phyloP scores from a whole-genome alignment of 2,888 invertebrate genomes.

The Drosophila sordidula region DNA sequence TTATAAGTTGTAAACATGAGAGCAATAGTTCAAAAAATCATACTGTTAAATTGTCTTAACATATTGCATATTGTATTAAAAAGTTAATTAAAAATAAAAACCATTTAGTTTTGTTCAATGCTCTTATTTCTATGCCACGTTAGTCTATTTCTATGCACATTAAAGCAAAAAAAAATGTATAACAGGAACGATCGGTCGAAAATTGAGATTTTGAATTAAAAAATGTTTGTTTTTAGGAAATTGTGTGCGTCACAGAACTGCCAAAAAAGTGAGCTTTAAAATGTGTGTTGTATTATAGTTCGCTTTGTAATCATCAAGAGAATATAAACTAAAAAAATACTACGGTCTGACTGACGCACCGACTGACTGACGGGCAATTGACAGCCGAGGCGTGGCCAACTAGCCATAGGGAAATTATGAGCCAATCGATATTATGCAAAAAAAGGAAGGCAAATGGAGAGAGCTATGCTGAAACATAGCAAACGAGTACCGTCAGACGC shows the following conservation, averaged over 20 bases:
- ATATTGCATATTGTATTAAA: neutral
- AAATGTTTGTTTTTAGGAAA: too few species aligned
- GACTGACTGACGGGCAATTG: constrained; percentile 36
- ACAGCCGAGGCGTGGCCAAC: constrained; percentile 41
- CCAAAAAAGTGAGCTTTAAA: too few species aligned
- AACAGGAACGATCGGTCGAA: too few species aligned
- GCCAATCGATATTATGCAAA: constrained; percentile 48
- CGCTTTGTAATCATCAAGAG: neutral
- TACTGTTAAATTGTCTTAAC: neutral
- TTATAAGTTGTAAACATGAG: neutral
- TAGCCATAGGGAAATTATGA: constrained; percentile 56
- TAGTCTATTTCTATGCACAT: too few species aligned
- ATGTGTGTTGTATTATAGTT: constrained; percentile 4
- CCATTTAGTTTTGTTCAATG: too few species aligned
- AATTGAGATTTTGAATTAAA: too few species aligned
- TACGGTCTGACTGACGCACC: constrained; percentile 6
- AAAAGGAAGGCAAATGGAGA: constrained; percentile 10
- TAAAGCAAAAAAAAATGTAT: too few species aligned
- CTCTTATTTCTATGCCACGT: too few species aligned
- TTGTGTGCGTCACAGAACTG: too few species aligned
- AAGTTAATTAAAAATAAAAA: neutral
- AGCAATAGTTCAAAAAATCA: neutral
- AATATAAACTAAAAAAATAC: neutral
- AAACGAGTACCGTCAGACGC: constrained; percentile 35
- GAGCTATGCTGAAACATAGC: constrained; percentile 46